Conservation (phyloP, 2,888 invertebrate genomes). For the Zele albiditarsus region DNA sequence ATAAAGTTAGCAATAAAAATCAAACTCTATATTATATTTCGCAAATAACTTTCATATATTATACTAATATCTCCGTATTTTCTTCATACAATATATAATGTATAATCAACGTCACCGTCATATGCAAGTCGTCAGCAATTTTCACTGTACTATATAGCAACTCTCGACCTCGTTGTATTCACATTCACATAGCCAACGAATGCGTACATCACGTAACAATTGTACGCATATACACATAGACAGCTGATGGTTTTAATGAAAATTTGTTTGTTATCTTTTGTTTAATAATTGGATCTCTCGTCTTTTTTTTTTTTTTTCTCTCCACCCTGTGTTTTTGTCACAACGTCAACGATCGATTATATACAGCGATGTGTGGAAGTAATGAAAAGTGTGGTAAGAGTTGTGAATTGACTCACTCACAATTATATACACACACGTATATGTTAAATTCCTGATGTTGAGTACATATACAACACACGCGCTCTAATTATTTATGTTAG, state of each 20-base stretch:
- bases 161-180: background rate
- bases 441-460: background rate
- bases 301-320: background rate
- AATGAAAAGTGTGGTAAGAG: background rate
- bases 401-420: background rate
- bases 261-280: background rate
- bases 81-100: background rate
- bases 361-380: background rate
- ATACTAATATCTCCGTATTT: too few species aligned
- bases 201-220: background rate
- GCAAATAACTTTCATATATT: too few species aligned
- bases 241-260: background rate
- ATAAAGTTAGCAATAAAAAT: too few species aligned
- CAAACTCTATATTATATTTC: too few species aligned
- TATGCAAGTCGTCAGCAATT: background rate
- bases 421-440: background rate
- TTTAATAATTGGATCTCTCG: background rate
- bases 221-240: background rate
- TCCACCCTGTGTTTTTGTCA: background rate
- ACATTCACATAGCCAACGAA: background rate
- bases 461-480: background rate
- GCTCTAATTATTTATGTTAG: background rate
- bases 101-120: background rate
- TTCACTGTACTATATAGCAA: background rate
- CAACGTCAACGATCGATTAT: constrained; percentile 9